phyloP scores from a whole-genome alignment of 1,140 invertebrate species.

The Apocrypta bakeri region DNA sequence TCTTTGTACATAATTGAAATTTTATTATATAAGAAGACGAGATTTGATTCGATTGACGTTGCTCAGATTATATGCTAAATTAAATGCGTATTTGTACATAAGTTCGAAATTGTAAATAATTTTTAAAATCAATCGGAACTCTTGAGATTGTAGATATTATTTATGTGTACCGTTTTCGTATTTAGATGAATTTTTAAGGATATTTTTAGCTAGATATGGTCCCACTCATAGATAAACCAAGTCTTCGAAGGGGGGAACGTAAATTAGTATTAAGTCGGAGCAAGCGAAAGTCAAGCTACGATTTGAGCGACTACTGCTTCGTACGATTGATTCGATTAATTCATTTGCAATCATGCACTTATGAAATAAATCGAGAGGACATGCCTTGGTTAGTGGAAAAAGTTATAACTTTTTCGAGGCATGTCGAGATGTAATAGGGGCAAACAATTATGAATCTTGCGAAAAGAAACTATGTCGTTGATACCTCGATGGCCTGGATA shows the following conservation, averaged over 20 bases:
- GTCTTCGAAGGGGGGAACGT: neutral
- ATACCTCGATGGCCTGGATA: constrained; percentile 67
- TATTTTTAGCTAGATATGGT: constrained; percentile 19
- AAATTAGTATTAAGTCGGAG: constrained; percentile 48
- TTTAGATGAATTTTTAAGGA: constrained; percentile 4
- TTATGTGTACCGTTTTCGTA: neutral
- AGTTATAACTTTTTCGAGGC: constrained; percentile 4
- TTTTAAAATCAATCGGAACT: neutral
- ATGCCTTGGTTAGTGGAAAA: constrained; percentile 24
- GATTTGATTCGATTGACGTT: neutral
- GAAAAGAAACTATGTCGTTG: constrained; percentile 52
- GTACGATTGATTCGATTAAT: constrained; percentile 48
- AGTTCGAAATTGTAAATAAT: constrained; percentile 33
- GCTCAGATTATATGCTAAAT: neutral
- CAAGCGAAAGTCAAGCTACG: constrained; percentile 43
- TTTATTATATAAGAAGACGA: neutral
- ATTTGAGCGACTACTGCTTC: constrained; percentile 33
- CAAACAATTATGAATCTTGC: constrained; percentile 11
- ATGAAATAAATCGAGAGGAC: neutral
- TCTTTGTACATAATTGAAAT: neutral
- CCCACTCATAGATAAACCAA: constrained; percentile 20
- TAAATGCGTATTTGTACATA: constrained; percentile 28
- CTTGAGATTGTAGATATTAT: constrained; percentile 38
- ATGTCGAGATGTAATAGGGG: constrained; percentile 14
- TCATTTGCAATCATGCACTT: constrained; percentile 41